Evolutionary conservation across 1,140 invertebrate species (phyloP).

Genomic region (Drosophila miranda): DNA sequence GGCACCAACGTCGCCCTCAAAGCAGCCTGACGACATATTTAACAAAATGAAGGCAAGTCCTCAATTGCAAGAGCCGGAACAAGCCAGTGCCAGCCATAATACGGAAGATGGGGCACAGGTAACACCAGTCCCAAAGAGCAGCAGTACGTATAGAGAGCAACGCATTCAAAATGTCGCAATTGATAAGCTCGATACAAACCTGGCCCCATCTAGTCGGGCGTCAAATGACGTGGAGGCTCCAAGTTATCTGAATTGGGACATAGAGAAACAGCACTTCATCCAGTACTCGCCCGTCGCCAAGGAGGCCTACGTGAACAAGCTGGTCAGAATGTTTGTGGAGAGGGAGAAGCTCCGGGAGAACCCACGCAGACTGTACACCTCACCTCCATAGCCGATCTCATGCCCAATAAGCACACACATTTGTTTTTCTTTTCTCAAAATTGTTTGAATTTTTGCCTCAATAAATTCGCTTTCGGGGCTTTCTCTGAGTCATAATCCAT

Average conservation of each 20-base stretch:
- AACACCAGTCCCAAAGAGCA: neutral
- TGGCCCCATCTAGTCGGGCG: conserved; percentile 20
- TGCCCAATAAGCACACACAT: too few species aligned
- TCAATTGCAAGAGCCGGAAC: neutral
- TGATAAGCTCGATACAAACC: conserved; percentile 23
- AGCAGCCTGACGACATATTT: neutral
- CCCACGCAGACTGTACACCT: neutral
- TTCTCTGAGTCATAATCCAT: conserved; percentile 41
- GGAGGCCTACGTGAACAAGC: conserved; percentile 47
- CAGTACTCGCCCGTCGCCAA: conserved; percentile 25
- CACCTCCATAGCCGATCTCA: neutral
- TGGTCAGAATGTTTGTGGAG: conserved; percentile 35
- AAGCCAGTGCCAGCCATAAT: neutral
- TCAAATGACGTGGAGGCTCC: conserved; percentile 26
- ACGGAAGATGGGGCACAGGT: neutral
- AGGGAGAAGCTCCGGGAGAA: conserved; percentile 16
- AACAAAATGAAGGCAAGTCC: conserved; percentile 33
- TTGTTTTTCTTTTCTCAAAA: neutral
- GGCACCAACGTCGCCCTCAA: neutral
- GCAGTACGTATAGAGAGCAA: conserved; percentile 27
- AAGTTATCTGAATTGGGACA: conserved; percentile 54
- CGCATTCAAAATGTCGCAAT: conserved; percentile 1
- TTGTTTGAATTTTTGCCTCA: neutral
- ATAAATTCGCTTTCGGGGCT: conserved; percentile 16
- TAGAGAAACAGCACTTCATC: conserved; percentile 27